Evolutionary conservation across 2,797 vertebrate genomes (phyloP), one percentile per base, ranked within the genome.

Genomic region (Premnoplex brunnescens): DNA sequence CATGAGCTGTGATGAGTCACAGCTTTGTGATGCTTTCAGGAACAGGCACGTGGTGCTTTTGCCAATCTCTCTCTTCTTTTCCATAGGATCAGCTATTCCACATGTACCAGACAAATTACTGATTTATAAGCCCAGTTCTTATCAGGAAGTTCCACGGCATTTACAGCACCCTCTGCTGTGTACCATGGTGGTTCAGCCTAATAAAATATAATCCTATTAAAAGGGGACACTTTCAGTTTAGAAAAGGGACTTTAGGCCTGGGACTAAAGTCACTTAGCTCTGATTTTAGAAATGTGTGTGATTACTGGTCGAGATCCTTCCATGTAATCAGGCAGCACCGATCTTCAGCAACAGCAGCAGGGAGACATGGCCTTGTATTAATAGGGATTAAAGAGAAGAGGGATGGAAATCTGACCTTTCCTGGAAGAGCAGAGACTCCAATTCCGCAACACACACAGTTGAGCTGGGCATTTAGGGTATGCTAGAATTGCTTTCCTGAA

Each of bases 201-300:
- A 78, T 78, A 81, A 92, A 87, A 79, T 6, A 46, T 36, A 81
- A 91, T 88, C 83, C 64, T 46, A 78, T 85, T 93, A 80, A 64
- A 83, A 88, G 59, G 48, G 80, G 82, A 55, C 27, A 2, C 37
- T 30, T 12, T 44, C 63, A 28, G n/a, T 51, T 84, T 19, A 75
- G 85, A 58, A 69, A 79, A 52, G 15, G 8, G 69, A 78, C 56
- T 80, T 77, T 12, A 89, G 58, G 46, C 46, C 34, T 55, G 46
- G 46, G 69, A 84, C 71, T 92, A 4, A 36, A 82, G 51, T 72
- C 11, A 87, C 62, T 67, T 59, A 84, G 77, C n/a, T 58, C 67
- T 36, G 51, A 55, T 69, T 88, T 91, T 30, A 84, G 80, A 56
- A 66, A 56, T 18, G 5, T 2, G 54, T 14, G 72, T 75, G 54